Base-by-base conservation (phyloP, 2,113 vertebrate species). In the Pica pica region DNA sequence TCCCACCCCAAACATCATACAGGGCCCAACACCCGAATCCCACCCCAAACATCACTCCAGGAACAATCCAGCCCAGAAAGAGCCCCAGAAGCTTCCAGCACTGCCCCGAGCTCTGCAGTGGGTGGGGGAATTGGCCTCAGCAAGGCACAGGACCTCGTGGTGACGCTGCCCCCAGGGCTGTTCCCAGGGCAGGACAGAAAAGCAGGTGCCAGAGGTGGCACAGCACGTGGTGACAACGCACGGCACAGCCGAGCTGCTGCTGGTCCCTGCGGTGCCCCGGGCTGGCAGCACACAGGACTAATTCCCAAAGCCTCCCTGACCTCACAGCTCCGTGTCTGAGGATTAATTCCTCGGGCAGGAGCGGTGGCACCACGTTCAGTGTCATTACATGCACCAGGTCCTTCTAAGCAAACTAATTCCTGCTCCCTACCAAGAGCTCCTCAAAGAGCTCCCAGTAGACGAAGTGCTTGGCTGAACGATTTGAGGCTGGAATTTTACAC, bases 141-240 rank as follows among this genome's bases (percentile, higher is more conserved):
- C 5, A 7, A 16, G 41, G 33, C 42, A 6, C 14, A 2, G 67
- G 6, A 35, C 27, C 19, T 11, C 2, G 0, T 0, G 1, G 41
- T 1, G 49, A 63, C 6, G 0, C 4, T 44, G 76, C 67, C 80
- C n/a, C 37, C 8, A 2, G 42, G 0, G 8, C 35, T 44, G 76
- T 61, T 76, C 42, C 37, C 8, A 2, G 42, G 0, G 8, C 35
- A 20, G 68, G 56, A 21, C 46, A 5, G 21, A 46, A 21, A 21
- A 20, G 21, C 4, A 0, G 26, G 67, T 1, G 35, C 22, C 53
- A 49, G 33, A 13, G 46, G 76, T 42, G 71, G 15, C 13, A 1
- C 0, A 13, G 53, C 49, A 15, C 11, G 1, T 0, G 26, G 46
- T 30, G 52, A 16, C 61, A 33, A 6, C 31, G 39, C 1, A 0